Evolutionary conservation across 2,113 vertebrate genomes (phyloP).

Genomic region (Mus pahari): DNA sequence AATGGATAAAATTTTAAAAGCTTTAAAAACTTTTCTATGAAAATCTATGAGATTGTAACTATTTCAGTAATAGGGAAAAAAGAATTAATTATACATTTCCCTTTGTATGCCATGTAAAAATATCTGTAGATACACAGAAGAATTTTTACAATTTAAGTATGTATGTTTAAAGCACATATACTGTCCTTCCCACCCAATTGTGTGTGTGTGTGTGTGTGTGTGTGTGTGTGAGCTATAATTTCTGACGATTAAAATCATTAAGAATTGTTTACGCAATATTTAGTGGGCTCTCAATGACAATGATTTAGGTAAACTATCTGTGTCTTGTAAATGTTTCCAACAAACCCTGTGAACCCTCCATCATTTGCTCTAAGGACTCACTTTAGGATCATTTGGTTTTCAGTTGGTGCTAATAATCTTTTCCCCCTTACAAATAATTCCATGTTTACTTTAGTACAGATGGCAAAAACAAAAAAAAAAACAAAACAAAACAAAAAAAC

Average conservation of each 20-base stretch:
- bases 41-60: background rate
- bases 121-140: background rate
- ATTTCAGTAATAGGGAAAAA: background rate
- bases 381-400: conserved; percentile 78
- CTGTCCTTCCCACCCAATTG: background rate
- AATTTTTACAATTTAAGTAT: conserved; percentile 33
- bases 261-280: conserved; percentile 9
- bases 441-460: conserved; percentile 86
- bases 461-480: no score
- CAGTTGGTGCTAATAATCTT: conserved; percentile 82
- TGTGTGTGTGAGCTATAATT: background rate
- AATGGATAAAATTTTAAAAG: conserved; percentile 27
- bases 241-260: conserved; percentile 19
- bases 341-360: conserved; percentile 65
- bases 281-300: background rate
- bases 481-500: no score
- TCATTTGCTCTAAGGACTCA: conserved; percentile 64
- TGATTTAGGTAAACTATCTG: conserved; percentile 72
- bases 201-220: background rate
- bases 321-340: conserved; percentile 62
- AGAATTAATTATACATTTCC: background rate
- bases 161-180: background rate
- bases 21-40: background rate
- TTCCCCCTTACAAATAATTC: conserved; percentile 78
- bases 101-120: conserved; percentile 15